phyloP scores from a whole-genome alignment of 2,113 vertebrate genomes.

The Paracyprichromis sp. region DNA sequence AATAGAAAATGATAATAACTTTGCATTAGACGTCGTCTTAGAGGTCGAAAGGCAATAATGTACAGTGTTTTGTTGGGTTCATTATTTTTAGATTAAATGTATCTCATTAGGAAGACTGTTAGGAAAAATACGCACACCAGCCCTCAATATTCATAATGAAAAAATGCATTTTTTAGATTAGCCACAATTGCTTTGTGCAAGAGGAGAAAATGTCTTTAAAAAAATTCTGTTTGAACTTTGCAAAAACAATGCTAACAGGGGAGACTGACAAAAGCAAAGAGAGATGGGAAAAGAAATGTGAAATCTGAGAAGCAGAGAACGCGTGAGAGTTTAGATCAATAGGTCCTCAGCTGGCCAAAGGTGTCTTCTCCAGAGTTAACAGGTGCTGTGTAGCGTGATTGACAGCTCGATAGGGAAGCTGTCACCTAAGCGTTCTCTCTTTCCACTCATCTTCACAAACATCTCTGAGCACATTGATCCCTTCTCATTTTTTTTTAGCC shows the following conservation, averaged over 20 bases:
- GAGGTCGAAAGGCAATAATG: not conserved
- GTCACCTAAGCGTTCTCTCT: slow-evolving; percentile 57
- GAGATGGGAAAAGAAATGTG: not conserved
- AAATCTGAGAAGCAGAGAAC: slow-evolving; percentile 9
- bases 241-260: not conserved
- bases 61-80: not conserved
- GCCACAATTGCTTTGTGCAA: not conserved
- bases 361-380: slow-evolving; percentile 48
- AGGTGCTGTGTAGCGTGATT: slow-evolving; percentile 44
- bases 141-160: not conserved
- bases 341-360: slow-evolving; percentile 33
- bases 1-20: not conserved
- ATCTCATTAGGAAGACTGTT: not conserved
- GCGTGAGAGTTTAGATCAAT: slow-evolving; percentile 52
- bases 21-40: not conserved
- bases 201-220: not conserved
- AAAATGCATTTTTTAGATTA: not conserved
- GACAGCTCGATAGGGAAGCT: slow-evolving; percentile 66
- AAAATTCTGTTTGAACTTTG: not conserved
- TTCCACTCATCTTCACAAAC: slow-evolving; percentile 50
- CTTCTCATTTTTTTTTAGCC: not conserved
- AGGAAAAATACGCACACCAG: not conserved
- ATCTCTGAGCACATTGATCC: slow-evolving; percentile 34
- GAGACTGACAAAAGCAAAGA: slow-evolving; percentile 8
- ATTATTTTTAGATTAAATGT: not conserved